Percentiles rank a stretch among this genome's conserved stretches.
Conservation (phyloP, 2,113 vertebrate genomes). For the Mustelus asterias region DNA sequence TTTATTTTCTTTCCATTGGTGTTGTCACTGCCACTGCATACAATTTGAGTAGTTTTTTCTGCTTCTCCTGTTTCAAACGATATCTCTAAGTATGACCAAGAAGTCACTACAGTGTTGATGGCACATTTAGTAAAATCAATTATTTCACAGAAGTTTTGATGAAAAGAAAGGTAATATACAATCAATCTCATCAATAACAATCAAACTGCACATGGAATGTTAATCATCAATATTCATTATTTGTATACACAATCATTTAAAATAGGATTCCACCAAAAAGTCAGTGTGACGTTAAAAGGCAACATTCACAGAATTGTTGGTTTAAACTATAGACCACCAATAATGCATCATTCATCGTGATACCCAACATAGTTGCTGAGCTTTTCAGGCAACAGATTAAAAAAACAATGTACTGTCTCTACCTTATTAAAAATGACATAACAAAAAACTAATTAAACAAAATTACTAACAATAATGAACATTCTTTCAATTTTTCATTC, state of each 20-base stretch:
- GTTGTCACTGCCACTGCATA: background rate
- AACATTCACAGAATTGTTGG: slow-evolving; percentile 64
- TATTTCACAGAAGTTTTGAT: slow-evolving; percentile 75
- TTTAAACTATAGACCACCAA: slow-evolving; percentile 64
- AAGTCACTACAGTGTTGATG: slow-evolving; percentile 56
- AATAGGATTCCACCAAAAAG: slow-evolving; percentile 66
- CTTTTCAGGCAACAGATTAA: slow-evolving; percentile 53
- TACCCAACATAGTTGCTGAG: slow-evolving; percentile 67
- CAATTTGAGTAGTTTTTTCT: background rate
- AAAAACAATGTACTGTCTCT: slow-evolving; percentile 52
- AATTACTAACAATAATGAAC: slow-evolving; percentile 48
- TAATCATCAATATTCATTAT: slow-evolving; percentile 67
- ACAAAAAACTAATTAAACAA: slow-evolving; percentile 53
- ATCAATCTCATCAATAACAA: slow-evolving; percentile 82
- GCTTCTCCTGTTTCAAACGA: background rate
- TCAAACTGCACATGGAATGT: slow-evolving; percentile 86
- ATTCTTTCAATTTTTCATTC: slow-evolving; percentile 60
- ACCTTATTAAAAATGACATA: slow-evolving; percentile 52
- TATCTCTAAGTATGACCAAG: slow-evolving; percentile 28
- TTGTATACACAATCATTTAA: slow-evolving; percentile 53
- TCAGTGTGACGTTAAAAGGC: slow-evolving; percentile 76
- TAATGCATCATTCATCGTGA: slow-evolving; percentile 59
- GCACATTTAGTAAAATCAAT: slow-evolving; percentile 82
- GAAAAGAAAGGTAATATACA: slow-evolving; percentile 77
- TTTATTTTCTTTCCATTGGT: background rate